A percentile compares a stretch with the other conserved stretches of the same genome.
These are phyloP conservation scores for Callopanchax toddi DNA, from an alignment of 2,113 vertebrate genomes.

Conservation along the genomic window DNA sequence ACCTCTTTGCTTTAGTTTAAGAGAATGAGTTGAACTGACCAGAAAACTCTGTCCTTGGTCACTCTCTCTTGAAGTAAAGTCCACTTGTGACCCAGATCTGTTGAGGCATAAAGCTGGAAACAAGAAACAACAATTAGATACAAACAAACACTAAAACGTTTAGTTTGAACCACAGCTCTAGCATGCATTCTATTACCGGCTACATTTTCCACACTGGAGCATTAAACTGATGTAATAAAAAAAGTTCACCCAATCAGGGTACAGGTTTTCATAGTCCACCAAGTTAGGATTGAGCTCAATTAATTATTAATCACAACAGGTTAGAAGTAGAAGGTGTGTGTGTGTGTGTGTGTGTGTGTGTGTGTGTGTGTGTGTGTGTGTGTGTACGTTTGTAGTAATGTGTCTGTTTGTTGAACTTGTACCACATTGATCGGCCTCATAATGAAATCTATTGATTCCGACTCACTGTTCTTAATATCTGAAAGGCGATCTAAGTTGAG, in stretches of 20 bases:
- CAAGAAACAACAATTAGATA: slow-evolving; percentile 28
- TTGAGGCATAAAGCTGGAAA: slow-evolving; percentile 87
- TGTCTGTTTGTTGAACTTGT: slow-evolving; percentile 16
- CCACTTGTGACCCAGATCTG: slow-evolving; percentile 93
- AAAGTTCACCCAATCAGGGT: slow-evolving; percentile 23
- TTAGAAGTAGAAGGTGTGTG: too few species aligned
- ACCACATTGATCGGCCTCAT: slow-evolving; percentile 42
- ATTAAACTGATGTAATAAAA: slow-evolving; percentile 12
- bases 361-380: not conserved
- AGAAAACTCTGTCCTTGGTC: slow-evolving; percentile 92
- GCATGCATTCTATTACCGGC: slow-evolving; percentile 1
- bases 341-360: slow-evolving; percentile 8
- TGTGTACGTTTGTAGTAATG: slow-evolving; percentile 4
- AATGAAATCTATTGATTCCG: slow-evolving; percentile 67
- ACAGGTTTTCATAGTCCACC: slow-evolving; percentile 50
- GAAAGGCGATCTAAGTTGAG: too few species aligned
- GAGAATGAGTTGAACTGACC: slow-evolving; percentile 74
- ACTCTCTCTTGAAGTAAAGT: slow-evolving; percentile 90
- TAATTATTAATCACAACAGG: slow-evolving; percentile 43
- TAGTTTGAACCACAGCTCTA: slow-evolving; percentile 3
- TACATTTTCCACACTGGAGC: slow-evolving; percentile 18
- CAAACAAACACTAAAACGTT: not conserved
- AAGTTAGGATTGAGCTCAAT: slow-evolving; percentile 35
- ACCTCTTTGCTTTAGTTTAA: too few species aligned
- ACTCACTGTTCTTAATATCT: slow-evolving; percentile 18